phyloP scores from a whole-genome alignment of 2,797 vertebrate genomes.

The Micromesistius poutassou region DNA sequence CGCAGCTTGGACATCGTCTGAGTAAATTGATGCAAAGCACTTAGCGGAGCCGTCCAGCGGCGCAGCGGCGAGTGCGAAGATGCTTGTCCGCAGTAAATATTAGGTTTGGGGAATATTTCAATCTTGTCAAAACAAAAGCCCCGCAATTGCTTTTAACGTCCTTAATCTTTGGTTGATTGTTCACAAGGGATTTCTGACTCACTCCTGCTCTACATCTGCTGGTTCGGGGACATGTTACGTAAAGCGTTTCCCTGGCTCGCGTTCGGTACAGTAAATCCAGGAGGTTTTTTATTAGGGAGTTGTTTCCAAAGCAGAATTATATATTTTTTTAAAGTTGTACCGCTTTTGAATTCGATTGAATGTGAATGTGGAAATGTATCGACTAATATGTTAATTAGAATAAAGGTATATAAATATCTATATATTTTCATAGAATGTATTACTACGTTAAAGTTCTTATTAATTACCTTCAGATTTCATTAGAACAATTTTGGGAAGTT shows the following conservation, averaged over 20 bases:
- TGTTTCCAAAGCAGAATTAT: too few relatives aligned
- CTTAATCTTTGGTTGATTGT: conserved; percentile 74
- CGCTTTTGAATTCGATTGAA: too few relatives aligned
- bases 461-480: too few relatives aligned
- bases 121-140: conserved; percentile 75
- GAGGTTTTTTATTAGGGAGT: too few relatives aligned
- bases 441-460: too few relatives aligned
- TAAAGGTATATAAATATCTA: too few relatives aligned
- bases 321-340: too few relatives aligned
- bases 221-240: not conserved
- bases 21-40: conserved; percentile 73
- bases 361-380: too few relatives aligned
- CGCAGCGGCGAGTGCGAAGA: conserved; percentile 66
- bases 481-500: too few relatives aligned
- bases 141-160: conserved; percentile 72
- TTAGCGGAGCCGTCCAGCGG: conserved; percentile 67
- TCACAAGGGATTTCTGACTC: conserved; percentile 70
- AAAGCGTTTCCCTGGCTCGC: not conserved
- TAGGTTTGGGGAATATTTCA: conserved; percentile 72
- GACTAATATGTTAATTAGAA: too few relatives aligned
- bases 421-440: too few relatives aligned
- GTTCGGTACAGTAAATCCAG: too few relatives aligned
- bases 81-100: conserved; percentile 77
- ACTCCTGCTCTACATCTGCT: conserved; percentile 23
- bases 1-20: conserved; percentile 67